A percentile compares a stretch with the other conserved stretches of the same genome.
Evolutionary conservation across 2,113 vertebrate species (phyloP).

Genomic region (Piprites chloris): DNA sequence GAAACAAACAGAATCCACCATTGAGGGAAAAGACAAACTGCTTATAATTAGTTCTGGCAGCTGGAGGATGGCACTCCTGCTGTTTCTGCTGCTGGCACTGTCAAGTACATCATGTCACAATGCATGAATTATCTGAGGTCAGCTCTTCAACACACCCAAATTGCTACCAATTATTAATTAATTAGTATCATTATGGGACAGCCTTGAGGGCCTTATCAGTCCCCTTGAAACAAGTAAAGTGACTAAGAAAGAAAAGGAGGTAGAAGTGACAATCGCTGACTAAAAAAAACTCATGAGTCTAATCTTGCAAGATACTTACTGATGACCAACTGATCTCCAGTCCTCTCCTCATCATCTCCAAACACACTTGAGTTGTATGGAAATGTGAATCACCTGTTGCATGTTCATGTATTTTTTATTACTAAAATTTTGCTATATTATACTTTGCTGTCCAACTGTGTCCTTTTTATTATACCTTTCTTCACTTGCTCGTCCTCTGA

Average conservation of each 20-base stretch:
- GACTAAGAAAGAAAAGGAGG: not conserved
- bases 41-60: slow-evolving; percentile 65
- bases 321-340: not conserved
- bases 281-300: not conserved
- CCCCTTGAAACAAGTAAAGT: slow-evolving; percentile 24
- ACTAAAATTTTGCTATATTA: not conserved
- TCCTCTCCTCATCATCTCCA: not conserved
- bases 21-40: slow-evolving; percentile 49
- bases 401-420: not conserved
- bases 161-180: slow-evolving; percentile 63
- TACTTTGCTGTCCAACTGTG: not conserved
- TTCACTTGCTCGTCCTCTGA: not conserved
- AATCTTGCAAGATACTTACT: not conserved
- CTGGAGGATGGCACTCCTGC: slow-evolving; percentile 65
- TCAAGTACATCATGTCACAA: slow-evolving; percentile 53
- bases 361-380: not conserved
- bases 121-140: slow-evolving; percentile 52
- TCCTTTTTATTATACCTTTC: not conserved
- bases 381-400: not conserved
- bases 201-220: not conserved
- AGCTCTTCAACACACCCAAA: slow-evolving; percentile 46
- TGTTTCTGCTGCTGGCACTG: slow-evolving; percentile 62
- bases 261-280: not conserved
- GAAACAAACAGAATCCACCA: slow-evolving; percentile 42
- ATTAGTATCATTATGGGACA: slow-evolving; percentile 46